phyloP scores from a whole-genome alignment of 2,797 vertebrate genomes.

The Dallia pectoralis region DNA sequence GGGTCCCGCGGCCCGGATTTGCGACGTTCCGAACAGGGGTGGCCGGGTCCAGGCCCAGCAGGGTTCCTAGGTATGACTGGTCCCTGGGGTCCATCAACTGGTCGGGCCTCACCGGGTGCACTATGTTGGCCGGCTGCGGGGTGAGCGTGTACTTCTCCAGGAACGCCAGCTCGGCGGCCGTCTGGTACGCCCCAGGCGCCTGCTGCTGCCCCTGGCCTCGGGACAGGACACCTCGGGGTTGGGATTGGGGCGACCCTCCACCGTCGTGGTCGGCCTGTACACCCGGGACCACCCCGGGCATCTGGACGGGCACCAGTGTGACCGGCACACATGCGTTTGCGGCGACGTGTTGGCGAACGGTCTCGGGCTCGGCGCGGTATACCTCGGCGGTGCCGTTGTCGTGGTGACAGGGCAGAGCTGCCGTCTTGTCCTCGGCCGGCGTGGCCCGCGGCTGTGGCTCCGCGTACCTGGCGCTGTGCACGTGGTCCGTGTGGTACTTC shows the following conservation, averaged over 20 bases:
- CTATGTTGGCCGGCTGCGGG: constrained; percentile 90
- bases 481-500: constrained; percentile 96
- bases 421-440: constrained; percentile 72
- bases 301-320: constrained; percentile 69
- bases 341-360: constrained; percentile 64
- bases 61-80: constrained; percentile 90
- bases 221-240: constrained; percentile 59
- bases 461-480: constrained; percentile 81
- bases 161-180: constrained; percentile 85
- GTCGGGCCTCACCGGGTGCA: constrained; percentile 88
- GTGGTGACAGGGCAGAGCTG: constrained; percentile 59
- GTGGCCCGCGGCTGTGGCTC: constrained; percentile 61
- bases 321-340: constrained; percentile 74
- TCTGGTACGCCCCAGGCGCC: constrained; percentile 78
- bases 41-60: constrained; percentile 87
- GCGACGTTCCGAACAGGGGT: constrained; percentile 81
- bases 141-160: constrained; percentile 95
- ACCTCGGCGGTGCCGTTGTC: constrained; percentile 66
- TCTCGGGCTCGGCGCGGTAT: constrained; percentile 54
- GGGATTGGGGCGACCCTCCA: constrained; percentile 58
- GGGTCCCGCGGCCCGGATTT: constrained; percentile 71
- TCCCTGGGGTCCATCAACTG: constrained; percentile 92
- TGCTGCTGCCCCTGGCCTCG: constrained; percentile 69
- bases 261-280: constrained; percentile 67
- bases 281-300: constrained; percentile 58